Evolutionary conservation across 2,113 vertebrate genomes (phyloP), one percentile per base, ranked within the genome.

Genomic region (Scatophagus argus): DNA sequence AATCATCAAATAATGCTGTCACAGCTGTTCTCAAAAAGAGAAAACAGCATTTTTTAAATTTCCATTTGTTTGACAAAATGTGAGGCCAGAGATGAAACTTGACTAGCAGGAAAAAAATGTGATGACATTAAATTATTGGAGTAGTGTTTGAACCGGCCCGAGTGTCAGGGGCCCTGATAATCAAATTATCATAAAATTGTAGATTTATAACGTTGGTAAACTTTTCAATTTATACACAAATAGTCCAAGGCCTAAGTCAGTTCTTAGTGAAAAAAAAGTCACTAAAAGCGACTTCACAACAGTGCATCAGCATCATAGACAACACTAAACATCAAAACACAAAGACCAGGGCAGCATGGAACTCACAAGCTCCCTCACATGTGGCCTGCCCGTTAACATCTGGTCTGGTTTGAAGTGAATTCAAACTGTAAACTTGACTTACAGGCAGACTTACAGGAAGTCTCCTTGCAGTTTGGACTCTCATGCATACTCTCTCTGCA

Each of bases 331-430:
- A n/a, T n/a, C n/a, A n/a, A n/a, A n/a, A n/a, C n/a, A n/a, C n/a
- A n/a, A n/a, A n/a, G n/a, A n/a, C n/a, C n/a, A n/a, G n/a, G n/a
- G n/a, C n/a, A n/a, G n/a, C n/a, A n/a, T n/a, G n/a, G n/a, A n/a
- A n/a, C n/a, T n/a, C n/a, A n/a, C n/a, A n/a, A n/a, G n/a, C n/a
- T n/a, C n/a, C n/a, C n/a, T n/a, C n/a, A n/a, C n/a, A n/a, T n/a
- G n/a, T n/a, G n/a, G n/a, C n/a, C n/a, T n/a, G n/a, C n/a, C n/a
- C n/a, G n/a, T n/a, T n/a, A n/a, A n/a, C n/a, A n/a, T n/a, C n/a
- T n/a, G n/a, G n/a, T n/a, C n/a, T n/a, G n/a, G 13, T 76, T 34
- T 27, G 60, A 44, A 74, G 17, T 41, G n/a, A 51, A 56, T 66
- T 32, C 38, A 49, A 75, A 44, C 41, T 36, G 8, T 25, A 49